These are phyloP conservation scores for Scolopax bukidnonensis DNA, from an alignment of 2,797 vertebrate species.

Conservation along the genomic window DNA sequence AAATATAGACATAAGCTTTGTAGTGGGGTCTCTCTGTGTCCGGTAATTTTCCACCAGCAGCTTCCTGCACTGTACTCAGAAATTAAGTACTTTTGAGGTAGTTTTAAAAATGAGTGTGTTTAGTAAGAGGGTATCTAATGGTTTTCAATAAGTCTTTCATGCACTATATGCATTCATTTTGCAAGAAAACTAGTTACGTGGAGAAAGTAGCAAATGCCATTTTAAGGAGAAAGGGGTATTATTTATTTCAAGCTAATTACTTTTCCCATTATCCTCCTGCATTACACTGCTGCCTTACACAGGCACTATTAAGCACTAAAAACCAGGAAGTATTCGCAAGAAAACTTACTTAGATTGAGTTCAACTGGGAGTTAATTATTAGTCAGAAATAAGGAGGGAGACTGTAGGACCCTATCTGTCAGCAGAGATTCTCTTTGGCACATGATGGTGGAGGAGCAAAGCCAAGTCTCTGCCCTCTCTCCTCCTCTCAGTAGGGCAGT, in stretches of 20 bases:
- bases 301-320: neutral
- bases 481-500: neutral
- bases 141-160: neutral
- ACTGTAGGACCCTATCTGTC: neutral
- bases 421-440: neutral
- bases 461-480: neutral
- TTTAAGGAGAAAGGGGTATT: neutral
- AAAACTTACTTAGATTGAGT: neutral
- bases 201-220: neutral
- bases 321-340: neutral
- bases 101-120: neutral
- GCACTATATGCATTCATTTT: neutral
- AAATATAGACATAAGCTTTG: neutral
- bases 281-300: neutral
- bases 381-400: neutral
- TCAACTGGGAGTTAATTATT: neutral
- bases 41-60: neutral
- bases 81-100: neutral
- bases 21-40: neutral
- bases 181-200: neutral
- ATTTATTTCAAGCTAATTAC: neutral
- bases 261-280: neutral
- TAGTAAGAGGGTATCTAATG: neutral
- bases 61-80: neutral
- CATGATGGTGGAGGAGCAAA: neutral